Conservation (phyloP, 2,888 invertebrate species). For the Leucoptera coffeella region DNA sequence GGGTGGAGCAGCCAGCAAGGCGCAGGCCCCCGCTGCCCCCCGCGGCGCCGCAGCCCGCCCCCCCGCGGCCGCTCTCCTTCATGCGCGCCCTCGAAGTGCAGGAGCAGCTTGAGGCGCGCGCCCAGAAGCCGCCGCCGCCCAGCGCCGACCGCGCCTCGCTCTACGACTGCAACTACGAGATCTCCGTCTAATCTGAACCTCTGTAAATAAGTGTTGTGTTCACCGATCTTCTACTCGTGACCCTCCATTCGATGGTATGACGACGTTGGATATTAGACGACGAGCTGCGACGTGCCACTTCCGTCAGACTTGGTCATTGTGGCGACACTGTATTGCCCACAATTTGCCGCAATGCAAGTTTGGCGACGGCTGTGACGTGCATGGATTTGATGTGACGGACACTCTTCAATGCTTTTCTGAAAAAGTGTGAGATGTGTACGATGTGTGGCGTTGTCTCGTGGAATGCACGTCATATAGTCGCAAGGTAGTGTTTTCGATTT, state of each 20-base stretch:
- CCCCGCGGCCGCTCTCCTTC: conserved; percentile 77
- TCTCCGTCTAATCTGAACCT: conserved; percentile 73
- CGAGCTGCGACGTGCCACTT: background rate
- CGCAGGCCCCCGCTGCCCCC: conserved; percentile 37
- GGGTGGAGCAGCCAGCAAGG: conserved; percentile 61
- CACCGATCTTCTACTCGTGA: no score
- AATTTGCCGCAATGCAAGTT: no score
- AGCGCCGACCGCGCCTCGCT: conserved; percentile 82
- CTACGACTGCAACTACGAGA: conserved; percentile 93
- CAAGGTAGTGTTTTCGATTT: no score
- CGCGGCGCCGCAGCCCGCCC: conserved; percentile 35
- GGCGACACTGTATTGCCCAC: no score
- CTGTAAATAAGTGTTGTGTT: no score
- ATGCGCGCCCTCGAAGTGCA: conserved; percentile 86
- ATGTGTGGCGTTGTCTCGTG: no score
- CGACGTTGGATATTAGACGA: background rate
- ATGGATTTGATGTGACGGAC: no score
- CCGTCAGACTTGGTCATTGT: no score
- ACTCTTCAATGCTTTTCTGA: no score
- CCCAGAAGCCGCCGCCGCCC: conserved; percentile 24
- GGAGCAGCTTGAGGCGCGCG: conserved; percentile 78
- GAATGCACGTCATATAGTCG: no score
- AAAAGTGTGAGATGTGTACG: no score
- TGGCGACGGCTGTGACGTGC: no score
- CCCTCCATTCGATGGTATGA: background rate